Percentiles rank a stretch among this genome's conserved stretches.
Evolutionary conservation across 2,888 invertebrate genomes (phyloP).

Genomic region (Noctua fimbriata): DNA sequence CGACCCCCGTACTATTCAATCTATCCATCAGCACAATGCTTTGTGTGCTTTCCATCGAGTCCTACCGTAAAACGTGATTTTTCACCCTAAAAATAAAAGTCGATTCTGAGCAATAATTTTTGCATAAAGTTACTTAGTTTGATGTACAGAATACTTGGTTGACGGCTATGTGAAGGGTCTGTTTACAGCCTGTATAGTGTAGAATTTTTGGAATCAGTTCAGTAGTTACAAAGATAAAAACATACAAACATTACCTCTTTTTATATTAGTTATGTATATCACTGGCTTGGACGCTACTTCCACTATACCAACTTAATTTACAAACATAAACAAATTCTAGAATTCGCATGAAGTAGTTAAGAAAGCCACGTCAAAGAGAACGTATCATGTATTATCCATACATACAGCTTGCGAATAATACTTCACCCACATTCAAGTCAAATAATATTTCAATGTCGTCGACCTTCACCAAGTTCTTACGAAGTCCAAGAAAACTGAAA

Average conservation of each 20-base stretch:
- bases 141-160: no score
- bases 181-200: no score
- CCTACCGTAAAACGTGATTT: no score
- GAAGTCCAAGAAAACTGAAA: conserved; percentile 9
- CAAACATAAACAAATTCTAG: background rate
- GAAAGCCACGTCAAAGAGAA: background rate
- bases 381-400: background rate
- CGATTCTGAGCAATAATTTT: no score
- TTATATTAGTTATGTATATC: background rate
- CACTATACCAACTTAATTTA: no score
- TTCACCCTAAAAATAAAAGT: no score
- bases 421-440: background rate
- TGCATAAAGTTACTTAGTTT: no score
- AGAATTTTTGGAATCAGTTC: background rate
- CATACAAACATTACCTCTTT: background rate
- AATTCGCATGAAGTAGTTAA: background rate
- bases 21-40: no score
- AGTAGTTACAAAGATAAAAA: background rate
- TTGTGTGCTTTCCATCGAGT: no score
- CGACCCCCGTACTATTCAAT: no score
- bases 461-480: conserved; percentile 12
- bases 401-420: background rate
- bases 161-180: no score
- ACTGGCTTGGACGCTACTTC: background rate
- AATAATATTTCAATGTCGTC: background rate